A percentile compares a stretch with the other conserved stretches of the same genome.
Conservation (phyloP, 1,140 invertebrate genomes). For the Trichogramma pretiosum region DNA sequence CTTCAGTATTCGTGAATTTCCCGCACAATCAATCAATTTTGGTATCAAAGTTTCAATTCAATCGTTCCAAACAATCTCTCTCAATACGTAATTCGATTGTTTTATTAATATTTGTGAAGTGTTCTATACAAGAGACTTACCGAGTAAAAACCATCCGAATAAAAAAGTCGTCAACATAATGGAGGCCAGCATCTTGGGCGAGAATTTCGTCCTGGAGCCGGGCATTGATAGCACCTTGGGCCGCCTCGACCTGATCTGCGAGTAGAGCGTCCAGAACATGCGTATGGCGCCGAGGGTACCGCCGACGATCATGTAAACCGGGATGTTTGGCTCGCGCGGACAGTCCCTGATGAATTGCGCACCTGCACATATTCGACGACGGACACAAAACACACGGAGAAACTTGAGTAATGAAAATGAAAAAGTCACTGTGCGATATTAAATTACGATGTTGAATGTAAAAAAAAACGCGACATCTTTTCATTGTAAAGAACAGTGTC, state of each 20-base stretch:
- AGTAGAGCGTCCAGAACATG: conserved; percentile 62
- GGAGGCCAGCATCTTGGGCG: conserved; percentile 48
- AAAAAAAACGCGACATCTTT: too few relatives aligned
- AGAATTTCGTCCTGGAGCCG: conserved; percentile 34
- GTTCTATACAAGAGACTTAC: too few relatives aligned
- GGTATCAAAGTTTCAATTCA: too few relatives aligned
- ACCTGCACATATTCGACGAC: conserved; percentile 59
- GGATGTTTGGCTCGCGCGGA: conserved; percentile 65
- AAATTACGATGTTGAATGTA: too few relatives aligned
- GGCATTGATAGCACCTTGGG: conserved; percentile 47
- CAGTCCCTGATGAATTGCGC: conserved; percentile 71
- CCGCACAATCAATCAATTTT: too few relatives aligned
- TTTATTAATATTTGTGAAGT: too few relatives aligned
- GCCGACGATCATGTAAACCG: conserved; percentile 75
- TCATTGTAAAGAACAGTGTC: too few relatives aligned
- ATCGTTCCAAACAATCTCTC: too few relatives aligned
- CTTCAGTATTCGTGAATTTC: too few relatives aligned
- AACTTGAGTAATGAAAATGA: too few relatives aligned
- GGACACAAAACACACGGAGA: too few relatives aligned
- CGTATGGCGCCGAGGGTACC: conserved; percentile 63
- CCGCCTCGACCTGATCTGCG: conserved; percentile 54
- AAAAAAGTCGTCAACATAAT: conserved; percentile 60
- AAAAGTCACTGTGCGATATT: too few relatives aligned
- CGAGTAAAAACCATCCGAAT: conserved; percentile 58
- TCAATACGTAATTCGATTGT: not conserved